Evolutionary conservation across 2,888 invertebrate genomes (phyloP).

Genomic region (Synanthedon vespiformis): DNA sequence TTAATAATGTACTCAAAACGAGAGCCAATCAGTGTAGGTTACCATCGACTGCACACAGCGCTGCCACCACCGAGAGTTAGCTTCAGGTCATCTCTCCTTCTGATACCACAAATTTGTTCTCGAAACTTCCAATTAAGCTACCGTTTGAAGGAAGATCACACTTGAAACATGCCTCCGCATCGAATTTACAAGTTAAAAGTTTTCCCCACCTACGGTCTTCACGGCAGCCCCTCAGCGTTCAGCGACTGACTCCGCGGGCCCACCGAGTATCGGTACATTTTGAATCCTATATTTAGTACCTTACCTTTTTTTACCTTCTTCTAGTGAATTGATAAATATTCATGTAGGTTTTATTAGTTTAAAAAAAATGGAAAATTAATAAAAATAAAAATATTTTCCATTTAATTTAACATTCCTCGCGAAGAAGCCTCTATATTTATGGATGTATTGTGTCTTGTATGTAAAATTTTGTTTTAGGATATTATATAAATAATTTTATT

Average conservation of each 20-base stretch:
- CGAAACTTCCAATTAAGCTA: constrained; percentile 47
- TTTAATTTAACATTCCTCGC: no score
- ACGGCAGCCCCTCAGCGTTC: constrained; percentile 32
- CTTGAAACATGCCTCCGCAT: constrained; percentile 39
- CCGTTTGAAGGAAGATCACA: constrained; percentile 46
- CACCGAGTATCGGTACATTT: constrained; percentile 67
- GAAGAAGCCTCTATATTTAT: no score
- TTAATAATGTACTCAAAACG: constrained; percentile 21
- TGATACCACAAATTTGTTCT: constrained; percentile 42
- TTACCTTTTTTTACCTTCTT: constrained; percentile 25
- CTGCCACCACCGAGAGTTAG: constrained; percentile 48
- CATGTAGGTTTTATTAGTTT: no score
- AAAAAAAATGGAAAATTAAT: no score
- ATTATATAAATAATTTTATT: no score
- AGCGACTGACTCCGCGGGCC: constrained; percentile 37
- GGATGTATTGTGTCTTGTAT: no score
- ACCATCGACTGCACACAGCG: constrained; percentile 55
- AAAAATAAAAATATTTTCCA: no score
- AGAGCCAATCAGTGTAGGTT: constrained; percentile 42
- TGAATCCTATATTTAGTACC: constrained; percentile 65
- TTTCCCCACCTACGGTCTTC: constrained; percentile 9
- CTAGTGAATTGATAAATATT: no score
- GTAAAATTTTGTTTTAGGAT: no score
- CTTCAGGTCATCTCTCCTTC: constrained; percentile 37
- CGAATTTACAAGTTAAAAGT: constrained; percentile 24